Evolutionary conservation across 2,797 vertebrate species (phyloP), one percentile per base, ranked within the genome.

Genomic region (Xiphorhynchus erythropygius): DNA sequence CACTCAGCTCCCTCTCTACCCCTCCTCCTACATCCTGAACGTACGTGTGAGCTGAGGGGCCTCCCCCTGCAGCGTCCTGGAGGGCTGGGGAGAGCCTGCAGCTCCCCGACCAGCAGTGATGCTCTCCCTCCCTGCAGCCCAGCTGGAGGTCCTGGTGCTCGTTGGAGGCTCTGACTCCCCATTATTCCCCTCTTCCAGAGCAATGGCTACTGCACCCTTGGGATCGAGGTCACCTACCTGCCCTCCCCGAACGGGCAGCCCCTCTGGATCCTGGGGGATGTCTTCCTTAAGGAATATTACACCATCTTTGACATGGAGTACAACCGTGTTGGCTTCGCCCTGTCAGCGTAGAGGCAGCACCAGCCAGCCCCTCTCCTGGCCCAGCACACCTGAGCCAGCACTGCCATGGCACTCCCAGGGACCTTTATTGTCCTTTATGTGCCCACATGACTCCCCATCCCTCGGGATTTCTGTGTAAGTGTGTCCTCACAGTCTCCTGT

Each of bases 251-350:
- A 87, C 0, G 97, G 97, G 35, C 96, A 98, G 84, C 97, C 98
- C 1, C 96, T 98, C 94, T 98, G 98, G 98, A 98, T 98, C 97
- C 89, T 99, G 62, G 98, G 98, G 9, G 97, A 98, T 0, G 93
- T 99, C n/a, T 98, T 99, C 97, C 98, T 98, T 44, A 98, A 96
- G 94, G 96, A 98, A 30, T 98, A 98, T 94, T 98, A 98, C 93
- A 98, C 98, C 14, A 6, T 98, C 80, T 98, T 96, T 1, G 97
- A 98, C 93, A 97, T 97, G 75, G 90, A 55, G 64, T 97, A 98
- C 97, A 98, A 98, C 97, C 87, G 84, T 1, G 49, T 98, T 0
- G 98, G 98, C 80, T 98, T 99, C 7, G 98, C 98, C 47, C 8
- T 25, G 1, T 97, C 97, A 1, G 97, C 3, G 10, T 98, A 98